Base-by-base conservation (phyloP, 1,140 invertebrate species). In the Ephestia elutella region DNA sequence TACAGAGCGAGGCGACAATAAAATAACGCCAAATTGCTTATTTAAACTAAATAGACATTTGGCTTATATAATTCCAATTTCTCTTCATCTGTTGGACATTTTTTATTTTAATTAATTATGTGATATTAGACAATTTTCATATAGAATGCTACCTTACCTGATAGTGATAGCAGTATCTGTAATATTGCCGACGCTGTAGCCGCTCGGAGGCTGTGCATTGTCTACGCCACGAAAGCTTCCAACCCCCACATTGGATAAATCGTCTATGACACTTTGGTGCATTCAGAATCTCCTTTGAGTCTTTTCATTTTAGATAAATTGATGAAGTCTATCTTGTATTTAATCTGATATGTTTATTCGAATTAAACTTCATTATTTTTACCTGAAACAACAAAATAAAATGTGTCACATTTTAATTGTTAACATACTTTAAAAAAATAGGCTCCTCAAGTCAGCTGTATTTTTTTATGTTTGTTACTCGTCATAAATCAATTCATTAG, bases 191-290 rank as follows among this genome's bases (percentile, higher is more conserved):
- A 77, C 63, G 66, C 68, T 69, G 69, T 80, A 72, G 76, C 79
- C 73, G 69, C 70, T 71, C 73, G 65, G 63, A 86, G 75, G 68
- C 71, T 78, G 74, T 75, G 71, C 82, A 87, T 86, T 83, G 80
- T 87, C 85, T 87, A 87, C 64, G 71, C 59, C 62, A 78, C 76
- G 71, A 61, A 71, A 54, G 66, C 71, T 76, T 70, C 69, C 66
- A 58, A 63, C 61, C 70, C n/a, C n/a, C 61, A 70, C 78, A 84
- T 80, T 78, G 75, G 77, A 82, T 60, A n/a, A n/a, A 77, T 75
- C 64, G 60, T 75, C 75, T 76, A 73, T 62, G 58, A 63, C 62
- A 66, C 71, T 59, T 62, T 62, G 63, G 54, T 30, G 49, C 60
- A 68, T 38, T 63, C 56, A 68, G 68, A 71, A 53, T 65, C 63